phyloP scores from a whole-genome alignment of 2,113 vertebrate genomes.

The Anarhynchus alexandrinus region DNA sequence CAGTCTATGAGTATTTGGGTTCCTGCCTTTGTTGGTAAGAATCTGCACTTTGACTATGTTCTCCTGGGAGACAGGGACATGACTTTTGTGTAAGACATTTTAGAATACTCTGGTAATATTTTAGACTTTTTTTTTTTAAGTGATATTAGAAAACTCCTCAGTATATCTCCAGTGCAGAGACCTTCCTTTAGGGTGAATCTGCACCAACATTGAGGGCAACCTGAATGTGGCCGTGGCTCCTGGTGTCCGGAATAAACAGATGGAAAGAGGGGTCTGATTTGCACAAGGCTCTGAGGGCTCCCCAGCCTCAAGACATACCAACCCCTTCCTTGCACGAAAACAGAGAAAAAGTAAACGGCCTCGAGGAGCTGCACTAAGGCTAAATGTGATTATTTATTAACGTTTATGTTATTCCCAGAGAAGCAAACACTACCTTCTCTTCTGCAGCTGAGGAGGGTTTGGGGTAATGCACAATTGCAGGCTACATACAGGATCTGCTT shows the following conservation, averaged over 20 bases:
- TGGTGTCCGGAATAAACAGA: neutral
- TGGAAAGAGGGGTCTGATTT: neutral
- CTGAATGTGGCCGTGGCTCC: neutral
- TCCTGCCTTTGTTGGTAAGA: neutral
- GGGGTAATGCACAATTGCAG: neutral
- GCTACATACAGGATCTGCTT: neutral
- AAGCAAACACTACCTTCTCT: neutral
- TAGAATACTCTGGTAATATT: neutral
- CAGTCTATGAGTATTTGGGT: neutral
- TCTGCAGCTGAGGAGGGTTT: neutral
- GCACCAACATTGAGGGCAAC: neutral
- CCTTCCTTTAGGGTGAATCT: neutral
- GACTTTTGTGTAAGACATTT: neutral
- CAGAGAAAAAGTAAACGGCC: neutral
- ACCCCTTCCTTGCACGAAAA: neutral
- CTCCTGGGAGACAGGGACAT: neutral
- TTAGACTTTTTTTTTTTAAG: neutral
- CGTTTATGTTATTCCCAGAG: neutral
- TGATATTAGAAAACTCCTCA: neutral
- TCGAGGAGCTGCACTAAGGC: neutral
- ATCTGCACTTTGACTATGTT: neutral
- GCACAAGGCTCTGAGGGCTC: neutral
- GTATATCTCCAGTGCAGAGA: neutral
- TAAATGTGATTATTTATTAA: neutral
- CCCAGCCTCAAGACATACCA: neutral